Evolutionary conservation across 2,113 vertebrate species (phyloP), one percentile per base, ranked within the genome.

Genomic region (Hemicordylus capensis): DNA sequence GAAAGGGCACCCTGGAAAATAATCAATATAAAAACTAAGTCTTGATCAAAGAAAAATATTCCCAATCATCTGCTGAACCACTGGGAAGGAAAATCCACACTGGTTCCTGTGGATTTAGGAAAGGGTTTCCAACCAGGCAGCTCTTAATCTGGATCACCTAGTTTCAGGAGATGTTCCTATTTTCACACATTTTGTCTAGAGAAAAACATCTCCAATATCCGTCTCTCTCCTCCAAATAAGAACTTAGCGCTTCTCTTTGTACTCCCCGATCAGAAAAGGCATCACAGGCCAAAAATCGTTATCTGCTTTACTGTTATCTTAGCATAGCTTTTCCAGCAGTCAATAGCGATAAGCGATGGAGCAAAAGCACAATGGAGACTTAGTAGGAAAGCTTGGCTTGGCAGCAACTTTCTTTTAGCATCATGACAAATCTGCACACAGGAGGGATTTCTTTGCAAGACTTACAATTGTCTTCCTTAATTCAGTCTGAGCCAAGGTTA

Each of bases 401-500:
- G 66, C 17, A n/a, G 80, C 34, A 17, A 26, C 17, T 83, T 78
- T 37, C 58, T 78, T 72, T 76, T 78, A 78, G n/a, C 46, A 64
- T 54, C 11, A 37, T 4, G n/a, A 44, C 44, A 63, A 87, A 79
- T 70, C 37, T 4, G 66, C 44, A 56, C 20, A 9, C 20, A 42
- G 39, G 44, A 69, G 8, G 20, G 26, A 78, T 56, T 42, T 87
- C 66, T 83, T 58, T 72, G 26, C 67, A 20, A 15, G 63, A 70
- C 54, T 72, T 63, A 19, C 15, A 39, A 73, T 56, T 46, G 1
- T 83, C 44, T 76, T 59, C 56, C 14, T 64, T 64, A 79, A 83
- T 64, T 63, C 44, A 64, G 44, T 44, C n/a, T 37, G 28, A 87
- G 75, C 20, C 17, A 64, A 78, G 75, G 58, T 87, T 44, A 83